Percentiles rank a stretch among this genome's conserved stretches.
phyloP scores from a whole-genome alignment of 1,140 invertebrate genomes.

The Hycleus phaleratus region DNA sequence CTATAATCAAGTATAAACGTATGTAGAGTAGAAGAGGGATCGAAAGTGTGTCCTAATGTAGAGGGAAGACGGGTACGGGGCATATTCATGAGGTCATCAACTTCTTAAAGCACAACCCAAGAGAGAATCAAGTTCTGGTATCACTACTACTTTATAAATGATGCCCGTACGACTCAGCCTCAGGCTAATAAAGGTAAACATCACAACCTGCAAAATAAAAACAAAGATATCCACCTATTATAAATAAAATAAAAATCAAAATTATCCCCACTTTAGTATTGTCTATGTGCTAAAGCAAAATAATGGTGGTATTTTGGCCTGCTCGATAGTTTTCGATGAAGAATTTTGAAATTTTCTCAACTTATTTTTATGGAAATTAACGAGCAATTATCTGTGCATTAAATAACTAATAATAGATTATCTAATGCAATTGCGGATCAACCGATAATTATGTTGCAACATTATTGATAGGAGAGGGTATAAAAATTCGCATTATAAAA shows the following conservation, averaged over 20 bases:
- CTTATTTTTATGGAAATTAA: too few species aligned
- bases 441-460: too few species aligned
- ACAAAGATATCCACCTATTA: constrained; percentile 29
- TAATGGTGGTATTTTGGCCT: too few species aligned
- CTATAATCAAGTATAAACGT: too few species aligned
- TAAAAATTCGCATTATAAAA: too few species aligned
- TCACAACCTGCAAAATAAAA: constrained; percentile 38
- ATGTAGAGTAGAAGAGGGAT: background rate
- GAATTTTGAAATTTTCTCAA: constrained; percentile 4
- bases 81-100: constrained; percentile 34
- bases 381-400: too few species aligned
- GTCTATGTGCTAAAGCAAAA: too few species aligned
- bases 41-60: constrained; percentile 12
- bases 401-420: too few species aligned
- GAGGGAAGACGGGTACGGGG: constrained; percentile 14
- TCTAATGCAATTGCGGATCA: too few species aligned
- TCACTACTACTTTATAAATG: constrained; percentile 39
- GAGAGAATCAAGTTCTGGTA: constrained; percentile 38
- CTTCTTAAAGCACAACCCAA: constrained; percentile 33
- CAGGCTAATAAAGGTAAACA: constrained; percentile 36
- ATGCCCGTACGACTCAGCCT: constrained; percentile 36
- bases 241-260: constrained; percentile 35
- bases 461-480: too few species aligned
- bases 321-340: too few species aligned
- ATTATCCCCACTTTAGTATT: constrained; percentile 28